A percentile compares a stretch with the other conserved stretches of the same genome.
Conservation (phyloP, 1,140 invertebrate genomes). For the Eupristina koningsbergeri region DNA sequence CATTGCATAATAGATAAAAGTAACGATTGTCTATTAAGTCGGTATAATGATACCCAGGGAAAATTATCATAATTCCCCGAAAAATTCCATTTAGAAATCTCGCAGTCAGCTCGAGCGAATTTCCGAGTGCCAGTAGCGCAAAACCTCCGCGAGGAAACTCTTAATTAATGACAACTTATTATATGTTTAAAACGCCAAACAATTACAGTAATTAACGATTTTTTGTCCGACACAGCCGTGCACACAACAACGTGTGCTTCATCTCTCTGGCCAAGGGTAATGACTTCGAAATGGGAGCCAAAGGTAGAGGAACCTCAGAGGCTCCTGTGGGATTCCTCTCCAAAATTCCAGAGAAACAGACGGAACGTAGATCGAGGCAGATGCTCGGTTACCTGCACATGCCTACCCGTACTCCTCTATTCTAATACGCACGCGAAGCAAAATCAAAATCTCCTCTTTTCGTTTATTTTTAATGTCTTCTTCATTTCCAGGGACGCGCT, state of each 20-base stretch:
- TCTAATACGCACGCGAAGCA: not conserved
- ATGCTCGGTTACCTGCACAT: conserved; percentile 2
- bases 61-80: not conserved
- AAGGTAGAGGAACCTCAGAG: not conserved
- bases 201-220: not conserved
- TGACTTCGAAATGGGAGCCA: not conserved
- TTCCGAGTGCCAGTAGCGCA: not conserved
- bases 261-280: not conserved
- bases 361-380: not conserved
- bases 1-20: not conserved
- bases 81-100: not conserved
- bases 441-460: no score
- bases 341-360: conserved; percentile 20
- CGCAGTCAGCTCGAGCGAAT: no score
- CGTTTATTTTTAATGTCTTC: no score
- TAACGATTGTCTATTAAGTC: not conserved
- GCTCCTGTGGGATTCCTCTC: not conserved
- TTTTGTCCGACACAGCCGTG: not conserved
- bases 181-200: not conserved
- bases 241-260: not conserved
- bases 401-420: no score
- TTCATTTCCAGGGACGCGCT: not conserved
- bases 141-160: not conserved
- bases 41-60: not conserved
- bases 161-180: not conserved